A percentile compares a stretch with the other conserved stretches of the same genome.
These are phyloP conservation scores for Aphidius ervi DNA, from an alignment of 1,140 invertebrate genomes.

Conservation along the genomic window DNA sequence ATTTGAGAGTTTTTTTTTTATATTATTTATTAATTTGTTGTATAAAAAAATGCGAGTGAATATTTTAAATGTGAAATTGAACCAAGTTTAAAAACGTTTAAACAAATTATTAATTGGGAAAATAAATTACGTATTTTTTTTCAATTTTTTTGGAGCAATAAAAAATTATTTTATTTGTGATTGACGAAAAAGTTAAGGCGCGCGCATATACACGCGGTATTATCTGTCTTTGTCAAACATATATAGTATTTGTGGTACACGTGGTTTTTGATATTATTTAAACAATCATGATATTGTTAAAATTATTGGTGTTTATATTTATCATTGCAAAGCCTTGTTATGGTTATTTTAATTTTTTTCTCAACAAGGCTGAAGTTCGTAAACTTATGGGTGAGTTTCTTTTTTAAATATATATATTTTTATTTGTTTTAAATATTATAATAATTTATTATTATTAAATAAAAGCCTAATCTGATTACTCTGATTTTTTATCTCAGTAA, in stretches of 20 bases:
- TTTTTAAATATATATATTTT: slow-evolving; percentile 16
- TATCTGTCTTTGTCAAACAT: slow-evolving; percentile 4
- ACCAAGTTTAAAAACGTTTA: too few species aligned
- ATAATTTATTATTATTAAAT: slow-evolving; percentile 6
- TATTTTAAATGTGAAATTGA: too few species aligned
- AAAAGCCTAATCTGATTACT: neutral
- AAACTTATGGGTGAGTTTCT: slow-evolving; percentile 49
- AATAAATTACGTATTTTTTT: too few species aligned
- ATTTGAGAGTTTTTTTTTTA: too few species aligned
- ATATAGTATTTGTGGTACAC: slow-evolving; percentile 22
- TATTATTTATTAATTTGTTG: too few species aligned
- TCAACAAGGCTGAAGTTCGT: slow-evolving; percentile 47
- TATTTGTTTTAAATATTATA: slow-evolving; percentile 11
- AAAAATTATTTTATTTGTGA: too few species aligned
- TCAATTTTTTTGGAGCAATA: too few species aligned
- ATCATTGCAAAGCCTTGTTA: slow-evolving; percentile 35
- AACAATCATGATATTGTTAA: slow-evolving; percentile 31
- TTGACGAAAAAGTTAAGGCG: neutral
- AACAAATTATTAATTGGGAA: too few species aligned
- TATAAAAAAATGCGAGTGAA: too few species aligned
- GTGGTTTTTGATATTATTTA: slow-evolving; percentile 18
- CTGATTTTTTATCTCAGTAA: neutral
- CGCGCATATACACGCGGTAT: slow-evolving; percentile 6
- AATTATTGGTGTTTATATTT: slow-evolving; percentile 33
- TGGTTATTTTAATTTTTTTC: slow-evolving; percentile 50